Evolutionary conservation across 2,113 vertebrate species (phyloP).

Genomic region (Myxocyprinus asiaticus): DNA sequence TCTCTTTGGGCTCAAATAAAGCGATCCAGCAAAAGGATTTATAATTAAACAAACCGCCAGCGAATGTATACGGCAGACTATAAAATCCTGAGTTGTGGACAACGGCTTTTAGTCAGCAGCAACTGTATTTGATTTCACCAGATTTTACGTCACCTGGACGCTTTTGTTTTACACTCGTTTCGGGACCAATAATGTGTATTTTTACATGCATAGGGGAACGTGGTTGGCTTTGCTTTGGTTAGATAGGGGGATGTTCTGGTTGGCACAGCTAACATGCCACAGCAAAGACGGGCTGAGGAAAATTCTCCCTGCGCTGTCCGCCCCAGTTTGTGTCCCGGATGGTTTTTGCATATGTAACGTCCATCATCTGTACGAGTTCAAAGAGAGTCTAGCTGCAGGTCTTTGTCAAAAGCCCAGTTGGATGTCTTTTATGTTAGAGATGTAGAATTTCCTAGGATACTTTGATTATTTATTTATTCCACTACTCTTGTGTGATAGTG

Average conservation of each 20-base stretch:
- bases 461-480: conserved; percentile 98
- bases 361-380: conserved; percentile 87
- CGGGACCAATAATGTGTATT: no score
- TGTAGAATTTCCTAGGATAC: conserved; percentile 88
- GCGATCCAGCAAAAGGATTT: conserved; percentile 30
- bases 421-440: conserved; percentile 93
- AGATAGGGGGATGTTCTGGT: conserved; percentile 35
- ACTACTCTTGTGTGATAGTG: conserved; percentile 85
- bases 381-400: conserved; percentile 90
- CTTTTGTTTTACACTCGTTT: neutral
- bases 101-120: conserved; percentile 14
- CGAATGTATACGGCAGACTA: conserved; percentile 45
- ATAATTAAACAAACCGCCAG: conserved; percentile 42
- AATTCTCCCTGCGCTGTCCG: conserved; percentile 77
- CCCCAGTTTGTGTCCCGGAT: conserved; percentile 75
- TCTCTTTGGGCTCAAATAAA: conserved; percentile 55
- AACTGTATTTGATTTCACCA: conserved; percentile 41
- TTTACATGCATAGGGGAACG: no score
- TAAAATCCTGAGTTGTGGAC: conserved; percentile 38
- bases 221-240: neutral
- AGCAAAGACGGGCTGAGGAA: conserved; percentile 41
- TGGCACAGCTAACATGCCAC: neutral
- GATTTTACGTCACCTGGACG: neutral
- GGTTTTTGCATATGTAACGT: conserved; percentile 74
- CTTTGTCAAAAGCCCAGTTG: conserved; percentile 91